Evolutionary conservation across 1,140 invertebrate species (phyloP), one percentile per base, ranked within the genome.

Genomic region (Procambarus clarkii): DNA sequence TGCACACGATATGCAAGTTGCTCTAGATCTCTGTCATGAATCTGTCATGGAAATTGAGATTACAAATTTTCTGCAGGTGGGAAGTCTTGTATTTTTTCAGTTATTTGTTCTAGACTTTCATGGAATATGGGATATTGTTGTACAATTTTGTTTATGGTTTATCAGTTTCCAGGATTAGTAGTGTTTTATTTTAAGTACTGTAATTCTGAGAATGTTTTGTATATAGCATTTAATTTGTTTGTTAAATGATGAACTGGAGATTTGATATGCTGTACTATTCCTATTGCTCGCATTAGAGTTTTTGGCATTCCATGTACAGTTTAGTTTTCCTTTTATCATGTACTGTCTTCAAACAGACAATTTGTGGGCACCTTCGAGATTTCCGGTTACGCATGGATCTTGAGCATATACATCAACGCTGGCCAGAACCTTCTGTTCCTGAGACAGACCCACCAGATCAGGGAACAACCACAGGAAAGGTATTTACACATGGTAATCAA

Each of bases 21-120:
- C 97, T n/a, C 96, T 97, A 60, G 96, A 96, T 93, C 96, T 97
- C 92, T 97, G 97, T 93, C 96, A 97, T 92, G 96, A 97, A 94
- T 95, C 95, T 34, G 94, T 96, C 2, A 94, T 97, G 58, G 96
- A 97, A 94, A 96, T 97, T 88, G 96, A 97, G 93, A 96, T 97
- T 45, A 97, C 97, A 1, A 95, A 96, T 92, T 97, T 97, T 94
- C 94, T 97, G 4, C 94, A 95, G 93, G 95, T 95, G 93, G 93
- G 74, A 34, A 34, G 1, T 34, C 34, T 34, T 34, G 1, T 34
- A 34, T 34, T 34, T 34, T 34, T 34, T 34, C 34, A 34, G 34
- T 34, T 34, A 34, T 34, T 34, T 34, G 34, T 34, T 34, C 0
- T 34, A 34, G 34, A 34, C 34, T 34, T 34, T 34, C 34, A 34